Evolutionary conservation across 2,888 invertebrate genomes (phyloP).

Genomic region (Hedya salicella): DNA sequence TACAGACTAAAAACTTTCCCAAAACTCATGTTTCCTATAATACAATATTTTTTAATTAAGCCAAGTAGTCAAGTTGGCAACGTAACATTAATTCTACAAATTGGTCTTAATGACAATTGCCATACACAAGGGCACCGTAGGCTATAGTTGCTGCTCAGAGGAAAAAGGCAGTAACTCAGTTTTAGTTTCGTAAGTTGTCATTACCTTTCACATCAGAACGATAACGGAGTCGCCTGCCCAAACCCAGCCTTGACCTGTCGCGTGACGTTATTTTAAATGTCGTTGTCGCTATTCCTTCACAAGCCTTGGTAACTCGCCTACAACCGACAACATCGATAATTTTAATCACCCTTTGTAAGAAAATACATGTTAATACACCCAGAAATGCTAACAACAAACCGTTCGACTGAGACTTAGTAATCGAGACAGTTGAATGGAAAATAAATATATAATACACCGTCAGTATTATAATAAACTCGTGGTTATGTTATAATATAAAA

Average conservation of each 20-base stretch:
- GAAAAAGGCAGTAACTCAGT: neutral
- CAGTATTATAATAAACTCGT: no score
- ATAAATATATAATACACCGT: no score
- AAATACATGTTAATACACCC: neutral
- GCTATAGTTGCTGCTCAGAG: constrained; percentile 16
- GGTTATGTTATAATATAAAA: no score
- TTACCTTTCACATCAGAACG: neutral
- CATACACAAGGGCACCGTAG: constrained; percentile 56
- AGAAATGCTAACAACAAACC: neutral
- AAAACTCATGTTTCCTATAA: constrained; percentile 8
- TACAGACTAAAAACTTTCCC: neutral
- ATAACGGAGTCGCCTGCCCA: neutral
- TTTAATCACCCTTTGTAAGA: constrained; percentile 16
- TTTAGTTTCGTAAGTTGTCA: neutral
- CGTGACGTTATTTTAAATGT: constrained; percentile 67
- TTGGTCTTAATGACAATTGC: constrained; percentile 72
- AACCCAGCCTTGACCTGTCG: constrained; percentile 71
- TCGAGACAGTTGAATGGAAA: no score
- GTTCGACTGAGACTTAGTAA: no score
- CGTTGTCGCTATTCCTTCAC: constrained; percentile 47
- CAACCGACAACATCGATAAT: constrained; percentile 25
- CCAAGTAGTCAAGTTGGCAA: constrained; percentile 49
- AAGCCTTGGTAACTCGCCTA: constrained; percentile 6
- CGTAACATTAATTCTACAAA: constrained; percentile 70
- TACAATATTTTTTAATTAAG: constrained; percentile 38